Base-by-base conservation (phyloP, 2,797 vertebrate genomes). In the Enteromius treurensis region DNA sequence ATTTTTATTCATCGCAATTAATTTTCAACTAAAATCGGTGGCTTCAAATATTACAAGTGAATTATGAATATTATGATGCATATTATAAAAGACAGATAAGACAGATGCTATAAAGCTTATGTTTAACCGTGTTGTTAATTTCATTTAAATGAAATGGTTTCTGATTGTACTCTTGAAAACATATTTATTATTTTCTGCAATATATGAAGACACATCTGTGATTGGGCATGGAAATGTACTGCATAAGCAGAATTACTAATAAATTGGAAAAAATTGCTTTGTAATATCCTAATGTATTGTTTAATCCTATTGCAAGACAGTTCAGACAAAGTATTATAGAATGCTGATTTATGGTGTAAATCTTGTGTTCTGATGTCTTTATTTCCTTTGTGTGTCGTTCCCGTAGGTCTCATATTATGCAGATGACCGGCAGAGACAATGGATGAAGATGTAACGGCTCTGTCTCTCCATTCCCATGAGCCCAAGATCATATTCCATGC, bases 381-480 rank as follows among this genome's bases (percentile, higher is more conserved):
- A 4, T 21, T 34, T 84, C 40, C 3, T 77, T 78, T 19, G 2
- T 10, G 4, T 76, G 47, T 45, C 53, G 14, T 67, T 1, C 21
- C 26, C 40, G 17, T 71, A 84, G 87, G 47, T 81, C 34, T 86
- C 85, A 77, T 86, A 85, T 82, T 87, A 89, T 87, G 86, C 94
- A 93, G 92, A 95, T 96, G 94, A 94, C 88, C 93, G 91, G 93
- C 92, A 90, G 94, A 93, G 95, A 94, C 94, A 94, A 96, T 96
- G 96, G 96, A 96, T 95, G 95, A 96, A 95, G 94, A 96, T 96
- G 96, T 95, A 90, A 89, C 86, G 62, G 88, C 87, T 82, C 95
- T 96, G 93, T 93, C 94, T 92, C 92, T 96, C 88, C 95, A 95
- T 89, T 91, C 94, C 85, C 94, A 95, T 90, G 94, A 95, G 80